These are phyloP conservation scores for Psilanteris sp. DNA, from an alignment of 1,140 invertebrate genomes.

Conservation along the genomic window DNA sequence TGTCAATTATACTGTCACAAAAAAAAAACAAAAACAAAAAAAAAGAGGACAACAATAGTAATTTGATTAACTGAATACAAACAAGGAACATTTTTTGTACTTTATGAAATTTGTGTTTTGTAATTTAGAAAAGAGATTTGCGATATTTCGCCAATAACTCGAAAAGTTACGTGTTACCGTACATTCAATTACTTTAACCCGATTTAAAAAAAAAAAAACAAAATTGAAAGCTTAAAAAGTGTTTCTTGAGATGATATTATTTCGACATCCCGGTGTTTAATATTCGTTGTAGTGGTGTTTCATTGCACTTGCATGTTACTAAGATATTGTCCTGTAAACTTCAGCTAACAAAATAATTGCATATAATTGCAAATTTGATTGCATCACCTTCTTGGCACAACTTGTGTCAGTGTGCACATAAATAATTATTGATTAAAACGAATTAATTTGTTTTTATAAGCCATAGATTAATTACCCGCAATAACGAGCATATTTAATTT, in stretches of 20 bases:
- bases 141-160: no score
- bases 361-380: conserved; percentile 44
- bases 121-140: no score
- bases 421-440: no score
- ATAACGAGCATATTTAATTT: no score
- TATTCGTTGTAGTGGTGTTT: conserved; percentile 63
- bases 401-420: conserved; percentile 5
- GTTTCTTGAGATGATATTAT: conserved; percentile 61
- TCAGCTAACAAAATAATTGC: conserved; percentile 63
- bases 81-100: conserved; percentile 33
- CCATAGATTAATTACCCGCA: no score
- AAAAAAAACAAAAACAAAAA: conserved; percentile 5
- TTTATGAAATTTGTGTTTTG: no score
- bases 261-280: conserved; percentile 64
- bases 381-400: conserved; percentile 9
- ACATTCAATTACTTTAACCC: no score
- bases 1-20: conserved; percentile 26
- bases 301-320: conserved; percentile 65
- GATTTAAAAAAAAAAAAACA: no score
- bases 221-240: no score
- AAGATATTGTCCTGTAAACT: conserved; percentile 57
- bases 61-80: conserved; percentile 24
- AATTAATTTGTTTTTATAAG: no score
- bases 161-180: no score
- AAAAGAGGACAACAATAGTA: conserved; percentile 28